Evolutionary conservation across 2,113 vertebrate genomes (phyloP).

Genomic region (Ciconia boyciana): DNA sequence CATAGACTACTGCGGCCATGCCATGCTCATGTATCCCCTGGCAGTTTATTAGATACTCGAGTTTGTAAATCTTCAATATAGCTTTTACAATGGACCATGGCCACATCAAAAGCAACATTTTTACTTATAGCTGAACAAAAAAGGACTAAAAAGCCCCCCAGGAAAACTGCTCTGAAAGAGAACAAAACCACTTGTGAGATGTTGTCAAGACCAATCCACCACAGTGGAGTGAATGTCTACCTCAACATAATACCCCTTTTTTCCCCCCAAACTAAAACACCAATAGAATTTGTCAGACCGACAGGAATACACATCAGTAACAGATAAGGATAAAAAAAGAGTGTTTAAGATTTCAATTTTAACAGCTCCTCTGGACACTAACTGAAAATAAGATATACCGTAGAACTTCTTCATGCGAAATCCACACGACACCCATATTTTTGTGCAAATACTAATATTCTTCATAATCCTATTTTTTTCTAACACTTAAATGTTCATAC

Average conservation of each 20-base stretch:
- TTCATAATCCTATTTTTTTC: background rate
- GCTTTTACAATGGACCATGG: background rate
- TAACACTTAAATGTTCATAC: background rate
- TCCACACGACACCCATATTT: background rate
- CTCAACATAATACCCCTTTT: rapidly evolving
- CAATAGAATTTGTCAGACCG: background rate
- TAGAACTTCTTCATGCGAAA: background rate
- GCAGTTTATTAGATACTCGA: background rate
- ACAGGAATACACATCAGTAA: background rate
- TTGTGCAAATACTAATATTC: background rate
- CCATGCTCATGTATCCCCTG: background rate
- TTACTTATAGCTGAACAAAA: background rate
- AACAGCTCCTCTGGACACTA: background rate
- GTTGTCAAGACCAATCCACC: background rate
- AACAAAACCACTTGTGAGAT: background rate
- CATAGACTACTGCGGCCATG: background rate
- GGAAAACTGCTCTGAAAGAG: background rate
- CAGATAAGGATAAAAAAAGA: background rate
- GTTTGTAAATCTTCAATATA: background rate
- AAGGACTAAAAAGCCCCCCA: background rate
- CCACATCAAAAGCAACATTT: background rate
- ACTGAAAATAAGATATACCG: background rate
- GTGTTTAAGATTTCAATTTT: background rate
- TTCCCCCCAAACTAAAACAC: background rate
- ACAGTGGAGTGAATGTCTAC: background rate